Evolutionary conservation across 30 jellyfish, hydroid and myxozoan species (phyloP), one percentile per base, ranked within the genome.

Genomic region (Nemopilema nomurai): DNA sequence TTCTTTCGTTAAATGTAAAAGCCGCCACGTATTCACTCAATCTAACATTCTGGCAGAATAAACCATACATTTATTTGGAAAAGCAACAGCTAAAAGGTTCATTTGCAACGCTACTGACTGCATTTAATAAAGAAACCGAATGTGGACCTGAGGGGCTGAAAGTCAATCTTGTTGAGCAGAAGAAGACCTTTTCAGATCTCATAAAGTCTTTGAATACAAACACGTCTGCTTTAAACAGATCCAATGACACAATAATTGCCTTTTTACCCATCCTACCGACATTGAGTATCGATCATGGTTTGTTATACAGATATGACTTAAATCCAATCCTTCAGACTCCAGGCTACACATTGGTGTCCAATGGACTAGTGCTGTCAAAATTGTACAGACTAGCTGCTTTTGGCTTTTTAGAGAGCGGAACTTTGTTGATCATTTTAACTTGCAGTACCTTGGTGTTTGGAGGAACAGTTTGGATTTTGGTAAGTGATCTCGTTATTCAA

Each of bases 391-490:
- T 84, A 33, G 51, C 49, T 8, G 77, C 19, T 30, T 84, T 84
- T 84, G 93, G 93, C 26, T 31, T 84, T 53, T 18, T 53, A 8
- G 87, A 84, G 22, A 74, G 93, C 16, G 63, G 30, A 1, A 74
- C 93, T 0, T 74, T 84, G 18, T 31, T 84, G 31, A 81, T 84
- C 0, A 51, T 69, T 3, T 51, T 76, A 4, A 26, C 67, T 1
- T 53, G 67, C 26, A 51, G 28, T 22, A 66, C 87, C 1, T 28
- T 41, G 0, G 57, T 31, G 0, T 65, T 53, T 32, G 93, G 82
- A 9, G 32, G 53, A 16, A 18, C 28, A 28, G 76, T 84, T 3
- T 84, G 93, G 93, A 25, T 84, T 41, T 74, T 74, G 69, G 93
- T 84, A 74, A 73, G 88, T 73, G 0, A 1, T 21, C 19, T 0